A percentile compares a stretch with the other conserved stretches of the same genome.
Conservation (phyloP, 1,140 invertebrate genomes). For the Stegodyphus dumicola region DNA sequence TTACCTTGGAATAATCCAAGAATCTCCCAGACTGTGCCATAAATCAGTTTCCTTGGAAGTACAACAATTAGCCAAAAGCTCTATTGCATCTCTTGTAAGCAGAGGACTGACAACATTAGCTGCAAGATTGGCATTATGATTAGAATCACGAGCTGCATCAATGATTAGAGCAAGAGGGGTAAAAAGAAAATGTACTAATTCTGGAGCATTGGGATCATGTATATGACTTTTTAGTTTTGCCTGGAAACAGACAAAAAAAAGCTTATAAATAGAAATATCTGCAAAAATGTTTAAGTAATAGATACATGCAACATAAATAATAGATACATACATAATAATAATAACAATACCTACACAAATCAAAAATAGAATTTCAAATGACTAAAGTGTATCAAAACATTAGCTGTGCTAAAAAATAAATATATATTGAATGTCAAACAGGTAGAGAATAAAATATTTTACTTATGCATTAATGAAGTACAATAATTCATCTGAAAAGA, state of each 20-base stretch:
- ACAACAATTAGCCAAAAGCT: constrained; percentile 94
- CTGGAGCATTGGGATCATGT: constrained; percentile 98
- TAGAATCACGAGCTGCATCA: constrained; percentile 58
- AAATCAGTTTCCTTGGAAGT: constrained; percentile 98
- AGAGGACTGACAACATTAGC: constrained; percentile 90
- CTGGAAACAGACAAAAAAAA: constrained; percentile 12
- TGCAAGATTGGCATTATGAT: constrained; percentile 50
- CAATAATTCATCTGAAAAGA: too few relatives aligned
- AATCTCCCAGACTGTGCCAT: constrained; percentile 95
- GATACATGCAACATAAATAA: not conserved
- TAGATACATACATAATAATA: not conserved
- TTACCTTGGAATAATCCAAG: constrained; percentile 76
- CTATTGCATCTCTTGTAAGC: constrained; percentile 92
- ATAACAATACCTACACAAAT: not conserved
- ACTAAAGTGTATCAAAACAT: too few relatives aligned
- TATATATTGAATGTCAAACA: too few relatives aligned
- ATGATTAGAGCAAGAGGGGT: constrained; percentile 96
- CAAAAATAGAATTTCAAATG: too few relatives aligned
- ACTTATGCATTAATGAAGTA: too few relatives aligned
- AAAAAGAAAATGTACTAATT: constrained; percentile 98
- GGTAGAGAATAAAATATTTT: too few relatives aligned
- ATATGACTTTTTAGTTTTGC: constrained; percentile 72
- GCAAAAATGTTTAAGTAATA: not conserved
- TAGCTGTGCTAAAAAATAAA: too few relatives aligned
- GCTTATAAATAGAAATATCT: not conserved